Conservation (phyloP, 2,888 invertebrate genomes). For the Mimachlamys varia region DNA sequence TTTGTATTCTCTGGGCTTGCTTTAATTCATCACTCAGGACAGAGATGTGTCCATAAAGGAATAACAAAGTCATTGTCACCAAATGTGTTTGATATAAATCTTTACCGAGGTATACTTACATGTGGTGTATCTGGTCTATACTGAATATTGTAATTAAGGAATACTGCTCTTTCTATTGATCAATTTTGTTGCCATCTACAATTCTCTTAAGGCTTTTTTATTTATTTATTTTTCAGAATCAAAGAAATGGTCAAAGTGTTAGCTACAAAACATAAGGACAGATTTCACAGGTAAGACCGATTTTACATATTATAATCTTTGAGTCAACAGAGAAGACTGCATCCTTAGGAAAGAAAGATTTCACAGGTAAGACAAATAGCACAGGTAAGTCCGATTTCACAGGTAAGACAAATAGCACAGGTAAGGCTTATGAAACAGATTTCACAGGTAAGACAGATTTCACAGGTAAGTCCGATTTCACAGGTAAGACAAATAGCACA, state of each 20-base stretch:
- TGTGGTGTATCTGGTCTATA: too few species aligned
- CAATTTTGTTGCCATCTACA: too few species aligned
- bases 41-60: too few species aligned
- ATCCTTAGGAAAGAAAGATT: neutral
- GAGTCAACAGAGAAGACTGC: neutral
- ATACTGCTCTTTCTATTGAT: too few species aligned
- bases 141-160: too few species aligned
- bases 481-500: too few species aligned
- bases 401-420: neutral
- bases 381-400: neutral
- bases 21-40: too few species aligned
- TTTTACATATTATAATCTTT: neutral
- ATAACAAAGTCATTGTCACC: too few species aligned
- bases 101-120: too few species aligned
- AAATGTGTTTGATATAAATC: too few species aligned
- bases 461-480: neutral
- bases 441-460: neutral
- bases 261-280: slow-evolving; percentile 88
- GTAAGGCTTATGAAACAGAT: neutral
- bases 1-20: too few species aligned
- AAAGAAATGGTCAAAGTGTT: slow-evolving; percentile 92
- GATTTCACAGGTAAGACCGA: slow-evolving; percentile 87
- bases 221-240: slow-evolving; percentile 82
- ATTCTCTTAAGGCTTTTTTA: too few species aligned
- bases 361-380: neutral